phyloP scores from a whole-genome alignment of 2,888 invertebrate species.

The Caenorhabditis auriculariae region DNA sequence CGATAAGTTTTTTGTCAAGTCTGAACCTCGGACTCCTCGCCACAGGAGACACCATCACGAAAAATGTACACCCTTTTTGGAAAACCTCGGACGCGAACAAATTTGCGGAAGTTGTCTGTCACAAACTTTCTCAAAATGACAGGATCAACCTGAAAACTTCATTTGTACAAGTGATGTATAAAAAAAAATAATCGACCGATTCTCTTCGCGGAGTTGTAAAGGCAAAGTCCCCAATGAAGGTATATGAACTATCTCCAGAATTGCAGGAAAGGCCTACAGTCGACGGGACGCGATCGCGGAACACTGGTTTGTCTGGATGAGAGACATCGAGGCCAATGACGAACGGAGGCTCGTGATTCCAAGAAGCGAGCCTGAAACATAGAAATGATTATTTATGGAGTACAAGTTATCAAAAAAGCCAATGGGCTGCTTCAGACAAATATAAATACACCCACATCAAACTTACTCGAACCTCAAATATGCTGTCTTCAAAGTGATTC shows the following conservation, averaged over 20 bases:
- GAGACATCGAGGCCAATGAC: slow-evolving; percentile 28
- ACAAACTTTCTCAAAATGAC: slow-evolving; percentile 21
- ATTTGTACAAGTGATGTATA: not conserved
- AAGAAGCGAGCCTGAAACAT: slow-evolving; percentile 15
- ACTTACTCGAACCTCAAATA: not conserved
- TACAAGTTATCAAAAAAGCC: too few relatives aligned
- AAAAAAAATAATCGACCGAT: not conserved
- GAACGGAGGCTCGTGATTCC: slow-evolving; percentile 14
- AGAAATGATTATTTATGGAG: too few relatives aligned
- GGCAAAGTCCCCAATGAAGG: slow-evolving; percentile 25
- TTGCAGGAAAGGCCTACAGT: slow-evolving; percentile 29
- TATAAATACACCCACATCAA: not conserved
- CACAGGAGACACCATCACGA: slow-evolving; percentile 27
- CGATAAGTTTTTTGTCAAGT: not conserved
- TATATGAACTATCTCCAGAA: slow-evolving; percentile 18
- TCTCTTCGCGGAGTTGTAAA: slow-evolving; percentile 24
- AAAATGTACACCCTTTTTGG: slow-evolving; percentile 26
- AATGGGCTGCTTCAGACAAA: not conserved
- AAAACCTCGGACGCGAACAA: slow-evolving; percentile 15
- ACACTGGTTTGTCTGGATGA: slow-evolving; percentile 16
- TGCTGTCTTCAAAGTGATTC: too few relatives aligned
- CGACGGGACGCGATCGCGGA: slow-evolving; percentile 20
- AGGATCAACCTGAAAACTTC: slow-evolving; percentile 9
- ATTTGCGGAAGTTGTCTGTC: slow-evolving; percentile 9
- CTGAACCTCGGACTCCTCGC: slow-evolving; percentile 13